Percentiles rank a stretch among this genome's conserved stretches.
These are phyloP conservation scores for Cettia cetti DNA, from an alignment of 2,113 vertebrate genomes.

Conservation along the genomic window DNA sequence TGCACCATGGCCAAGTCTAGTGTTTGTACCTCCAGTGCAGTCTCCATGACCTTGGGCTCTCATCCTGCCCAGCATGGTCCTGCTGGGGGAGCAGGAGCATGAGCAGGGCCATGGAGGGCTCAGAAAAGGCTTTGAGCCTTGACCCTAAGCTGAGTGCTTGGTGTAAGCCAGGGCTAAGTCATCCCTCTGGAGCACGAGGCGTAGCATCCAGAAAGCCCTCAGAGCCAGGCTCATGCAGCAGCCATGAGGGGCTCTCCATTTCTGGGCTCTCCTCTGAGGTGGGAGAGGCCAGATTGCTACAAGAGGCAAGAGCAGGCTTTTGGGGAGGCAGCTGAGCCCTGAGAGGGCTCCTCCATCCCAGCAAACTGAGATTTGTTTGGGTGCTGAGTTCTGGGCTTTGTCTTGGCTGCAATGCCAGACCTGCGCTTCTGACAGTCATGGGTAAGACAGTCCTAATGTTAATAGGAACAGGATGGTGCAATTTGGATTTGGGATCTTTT, in stretches of 20 bases:
- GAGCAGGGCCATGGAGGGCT: neutral
- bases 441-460: rapidly evolving
- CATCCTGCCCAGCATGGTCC: neutral
- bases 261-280: neutral
- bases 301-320: neutral
- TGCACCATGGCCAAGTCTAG: neutral
- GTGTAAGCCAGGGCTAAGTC: neutral
- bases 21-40: neutral
- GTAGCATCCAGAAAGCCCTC: neutral
- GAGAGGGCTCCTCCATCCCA: neutral
- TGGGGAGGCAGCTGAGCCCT: neutral
- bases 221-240: neutral
- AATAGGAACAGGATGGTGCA: neutral
- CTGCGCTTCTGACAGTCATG: neutral
- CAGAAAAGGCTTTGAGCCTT: neutral
- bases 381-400: neutral
- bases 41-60: rapidly evolving
- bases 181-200: neutral
- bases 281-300: neutral
- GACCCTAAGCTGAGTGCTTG: neutral
- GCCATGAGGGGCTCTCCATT: neutral
- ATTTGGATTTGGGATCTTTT: neutral
- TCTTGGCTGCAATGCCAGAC: neutral
- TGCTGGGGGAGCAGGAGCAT: neutral
- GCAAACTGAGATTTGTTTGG: too few relatives aligned